Evolutionary conservation across 92 coral and sea anemone species (phyloP), one percentile per base, ranked within the genome.

Genomic region (Parazoanthus darwini): DNA sequence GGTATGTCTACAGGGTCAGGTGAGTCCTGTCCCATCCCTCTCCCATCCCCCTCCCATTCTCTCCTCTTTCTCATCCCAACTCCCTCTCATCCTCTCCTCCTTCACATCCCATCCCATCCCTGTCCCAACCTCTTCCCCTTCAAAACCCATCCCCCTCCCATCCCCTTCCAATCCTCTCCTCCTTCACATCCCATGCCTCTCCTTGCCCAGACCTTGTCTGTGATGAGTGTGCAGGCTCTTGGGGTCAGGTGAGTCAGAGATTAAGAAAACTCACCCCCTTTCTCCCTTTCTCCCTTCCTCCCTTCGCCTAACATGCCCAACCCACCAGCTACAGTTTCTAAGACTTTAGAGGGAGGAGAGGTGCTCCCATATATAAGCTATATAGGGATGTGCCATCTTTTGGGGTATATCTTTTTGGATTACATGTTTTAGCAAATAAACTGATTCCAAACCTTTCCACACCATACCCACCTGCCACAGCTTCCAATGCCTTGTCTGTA

Each of bases 401-500:
- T 29, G 33, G 33, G 33, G 33, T 29, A 29, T 29, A 29, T 29
- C 33, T 29, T 29, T 29, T 29, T 29, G 33, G 33, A 29, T 29
- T 29, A 29, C 33, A 29, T 29, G 33, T 29, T 29, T 29, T 29
- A 29, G 33, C 33, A 29, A 29, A 29, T 29, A 29, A 29, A 29
- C 0, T 29, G 33, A 29, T 1, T 72, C 42, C 36, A 20, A 29
- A 29, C 33, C 5, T 16, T 70, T 26, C 14, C 29, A 70, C 86
- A 82, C 26, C 44, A 20, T 25, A 59, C 39, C 73, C 71, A 96
- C 98, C 98, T 93, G 93, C 88, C 3, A 96, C 86, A 4, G 96
- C 93, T 68, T 95, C 98, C 89, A 96, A 89, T 43, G 98, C 98
- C 88, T 91, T 96, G 88, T 96, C 98, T 26, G 98, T 96, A 63